Base-by-base conservation (phyloP, 2,888 invertebrate species). In the Odontomyia ornata region DNA sequence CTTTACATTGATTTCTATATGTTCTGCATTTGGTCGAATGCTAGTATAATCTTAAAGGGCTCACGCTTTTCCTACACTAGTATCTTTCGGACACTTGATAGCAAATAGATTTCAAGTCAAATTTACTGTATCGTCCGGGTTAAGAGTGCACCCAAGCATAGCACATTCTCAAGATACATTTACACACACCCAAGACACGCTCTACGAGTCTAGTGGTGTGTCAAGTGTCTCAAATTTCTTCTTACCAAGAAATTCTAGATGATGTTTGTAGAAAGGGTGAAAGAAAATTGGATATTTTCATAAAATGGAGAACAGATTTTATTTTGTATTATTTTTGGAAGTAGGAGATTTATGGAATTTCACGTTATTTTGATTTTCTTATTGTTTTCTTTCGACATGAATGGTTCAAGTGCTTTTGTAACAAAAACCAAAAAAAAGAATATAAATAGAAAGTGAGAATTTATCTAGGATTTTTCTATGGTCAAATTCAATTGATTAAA, bases 81-180 rank as follows among this genome's bases (percentile, higher is more conserved):
- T 18, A 71, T 71, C 71, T 47, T 71, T 71, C 47, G 71, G 71
- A 47, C 71, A 71, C 71, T 71, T 71, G 71, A 47, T 71, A 71
- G 71, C 52, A 71, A 71, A 71, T 71, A 71, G 71, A 71, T 71
- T 71, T 71, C 71, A 47, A 71, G 71, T 71, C 71, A 71, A 71
- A 71, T 71, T 71, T 27, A 71, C 71, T 71, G 71, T 71, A 47
- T 71, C 71, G 71, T 52, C 23, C 23, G 71, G 71, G 47, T 71
- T 47, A 71, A 71, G 47, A 46, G 52, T 47, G 71, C 52, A 71
- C 71, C 47, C 71, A 47, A 71, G 71, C 47, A 27, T 71, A 47
- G 15, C 71, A 47, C 71, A 71, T 25, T 71, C 47, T 71, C 25
- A 23, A 71, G 47, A 64, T 28, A 36, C 36, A 36, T 36, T 36